These are phyloP conservation scores for Platyrinchus mystaceus DNA, from an alignment of 2,797 vertebrate genomes.

Conservation along the genomic window DNA sequence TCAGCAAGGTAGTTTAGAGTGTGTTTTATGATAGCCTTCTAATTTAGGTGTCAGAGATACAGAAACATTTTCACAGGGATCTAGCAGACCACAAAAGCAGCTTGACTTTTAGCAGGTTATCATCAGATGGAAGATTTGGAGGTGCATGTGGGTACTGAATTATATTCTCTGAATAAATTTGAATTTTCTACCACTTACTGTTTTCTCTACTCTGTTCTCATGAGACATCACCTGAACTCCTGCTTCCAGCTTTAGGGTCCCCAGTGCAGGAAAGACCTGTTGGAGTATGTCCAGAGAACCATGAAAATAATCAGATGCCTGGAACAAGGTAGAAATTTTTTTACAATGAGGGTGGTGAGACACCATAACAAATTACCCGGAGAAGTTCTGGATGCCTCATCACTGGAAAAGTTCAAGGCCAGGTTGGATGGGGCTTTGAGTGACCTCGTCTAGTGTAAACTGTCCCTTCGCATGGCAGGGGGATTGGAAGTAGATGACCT, in stretches of 20 bases:
- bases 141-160: fast-evolving
- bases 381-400: neutral
- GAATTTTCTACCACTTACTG: neutral
- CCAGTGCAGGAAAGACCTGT: neutral
- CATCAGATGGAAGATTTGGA: neutral
- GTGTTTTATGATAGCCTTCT: neutral
- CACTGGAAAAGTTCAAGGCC: neutral
- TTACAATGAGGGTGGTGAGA: fast-evolving
- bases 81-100: neutral
- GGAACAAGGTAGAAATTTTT: neutral
- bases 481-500: neutral
- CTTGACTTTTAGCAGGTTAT: neutral
- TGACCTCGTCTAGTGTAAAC: neutral
- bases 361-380: neutral
- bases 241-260: fast-evolving
- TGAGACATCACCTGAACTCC: neutral
- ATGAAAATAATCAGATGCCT: neutral
- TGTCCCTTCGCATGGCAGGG: fast-evolving
- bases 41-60: neutral
- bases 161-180: neutral
- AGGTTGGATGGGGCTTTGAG: neutral
- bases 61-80: neutral
- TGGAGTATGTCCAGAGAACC: fast-evolving
- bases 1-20: neutral
- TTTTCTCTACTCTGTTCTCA: neutral